These are phyloP conservation scores for Naja naja DNA, from an alignment of 2,113 vertebrate genomes.

Conservation along the genomic window DNA sequence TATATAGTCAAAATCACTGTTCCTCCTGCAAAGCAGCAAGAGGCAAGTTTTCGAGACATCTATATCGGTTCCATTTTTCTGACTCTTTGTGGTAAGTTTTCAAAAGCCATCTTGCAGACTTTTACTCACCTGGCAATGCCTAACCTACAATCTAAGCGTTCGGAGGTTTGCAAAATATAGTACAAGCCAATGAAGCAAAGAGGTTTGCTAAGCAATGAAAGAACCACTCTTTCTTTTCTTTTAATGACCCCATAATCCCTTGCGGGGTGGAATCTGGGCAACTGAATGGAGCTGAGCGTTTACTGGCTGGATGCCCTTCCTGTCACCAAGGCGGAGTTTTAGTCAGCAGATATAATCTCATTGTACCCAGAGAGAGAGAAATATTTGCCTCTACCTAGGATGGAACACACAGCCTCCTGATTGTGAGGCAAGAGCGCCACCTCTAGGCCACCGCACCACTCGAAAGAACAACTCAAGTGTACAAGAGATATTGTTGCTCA, in stretches of 20 bases:
- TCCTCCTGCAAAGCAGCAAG: not conserved
- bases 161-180: not conserved
- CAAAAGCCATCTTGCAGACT: not conserved
- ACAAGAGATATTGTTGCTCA: not conserved
- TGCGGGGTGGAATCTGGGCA: too few relatives aligned
- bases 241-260: too few relatives aligned
- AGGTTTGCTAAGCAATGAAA: not conserved
- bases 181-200: not conserved
- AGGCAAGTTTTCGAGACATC: rapidly evolving
- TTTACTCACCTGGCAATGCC: not conserved
- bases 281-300: too few relatives aligned
- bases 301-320: too few relatives aligned
- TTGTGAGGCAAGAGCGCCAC: too few relatives aligned
- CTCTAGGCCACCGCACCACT: too few relatives aligned
- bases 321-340: too few relatives aligned
- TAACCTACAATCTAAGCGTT: not conserved
- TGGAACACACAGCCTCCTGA: too few relatives aligned
- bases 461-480: not conserved
- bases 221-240: too few relatives aligned
- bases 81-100: not conserved
- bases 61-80: not conserved
- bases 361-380: too few relatives aligned
- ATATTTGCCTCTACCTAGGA: too few relatives aligned
- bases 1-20: not conserved
- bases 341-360: too few relatives aligned